Conservation (phyloP, 2,888 invertebrate species). For the Lutraria lutraria region DNA sequence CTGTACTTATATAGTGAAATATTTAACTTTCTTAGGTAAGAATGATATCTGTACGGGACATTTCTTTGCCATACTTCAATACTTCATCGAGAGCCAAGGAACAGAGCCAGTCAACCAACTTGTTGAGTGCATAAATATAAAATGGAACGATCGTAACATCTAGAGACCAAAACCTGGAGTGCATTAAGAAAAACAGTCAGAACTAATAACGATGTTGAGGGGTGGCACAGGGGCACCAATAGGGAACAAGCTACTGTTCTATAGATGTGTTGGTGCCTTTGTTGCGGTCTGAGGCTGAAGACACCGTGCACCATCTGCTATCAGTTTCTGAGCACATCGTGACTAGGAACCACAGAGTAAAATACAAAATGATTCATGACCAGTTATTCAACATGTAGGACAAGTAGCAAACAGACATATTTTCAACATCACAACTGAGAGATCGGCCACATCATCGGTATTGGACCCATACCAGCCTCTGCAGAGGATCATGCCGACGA, state of each 20-base stretch:
- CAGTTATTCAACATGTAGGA: neutral
- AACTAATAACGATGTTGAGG: slow-evolving; percentile 49
- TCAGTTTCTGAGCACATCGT: neutral
- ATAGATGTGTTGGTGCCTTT: slow-evolving; percentile 42
- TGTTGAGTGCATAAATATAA: neutral
- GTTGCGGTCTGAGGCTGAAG: neutral
- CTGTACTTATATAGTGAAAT: no score
- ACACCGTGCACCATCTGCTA: neutral
- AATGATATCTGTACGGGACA: no score
- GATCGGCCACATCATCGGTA: neutral
- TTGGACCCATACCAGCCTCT: slow-evolving; percentile 19
- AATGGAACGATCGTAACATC: neutral
- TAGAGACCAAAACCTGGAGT: slow-evolving; percentile 34
- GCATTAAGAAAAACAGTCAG: neutral
- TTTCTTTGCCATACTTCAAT: no score
- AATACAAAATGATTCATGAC: neutral
- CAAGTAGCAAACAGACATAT: no score
- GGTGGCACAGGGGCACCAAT: slow-evolving; percentile 38
- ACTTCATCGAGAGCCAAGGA: no score
- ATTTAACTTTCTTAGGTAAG: no score
- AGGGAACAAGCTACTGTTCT: slow-evolving; percentile 13
- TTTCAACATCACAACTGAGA: slow-evolving; percentile 24
- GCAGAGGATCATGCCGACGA: no score
- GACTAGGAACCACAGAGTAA: neutral
- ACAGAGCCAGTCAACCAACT: no score